Percentiles rank a stretch among this genome's conserved stretches.
phyloP scores from a whole-genome alignment of 2,888 invertebrate species.

The Busseola fusca region DNA sequence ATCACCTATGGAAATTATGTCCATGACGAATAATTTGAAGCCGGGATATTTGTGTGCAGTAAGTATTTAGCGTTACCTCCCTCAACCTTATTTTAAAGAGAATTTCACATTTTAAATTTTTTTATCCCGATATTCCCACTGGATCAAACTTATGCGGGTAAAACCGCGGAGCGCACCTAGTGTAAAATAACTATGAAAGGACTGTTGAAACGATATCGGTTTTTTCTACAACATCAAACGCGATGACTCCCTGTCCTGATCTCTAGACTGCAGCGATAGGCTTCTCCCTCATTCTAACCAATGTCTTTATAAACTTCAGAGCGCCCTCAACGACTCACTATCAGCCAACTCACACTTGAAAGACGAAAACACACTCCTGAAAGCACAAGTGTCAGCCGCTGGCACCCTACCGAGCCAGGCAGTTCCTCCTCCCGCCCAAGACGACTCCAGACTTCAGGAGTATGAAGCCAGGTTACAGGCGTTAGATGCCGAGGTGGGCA shows the following conservation, averaged over 20 bases:
- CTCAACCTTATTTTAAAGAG: neutral
- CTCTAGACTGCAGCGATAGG: neutral
- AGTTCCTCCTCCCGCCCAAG: slow-evolving; percentile 6
- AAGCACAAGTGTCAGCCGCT: slow-evolving; percentile 91
- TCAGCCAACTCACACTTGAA: slow-evolving; percentile 92
- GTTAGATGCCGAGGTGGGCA: slow-evolving; percentile 65
- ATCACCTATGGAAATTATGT: neutral
- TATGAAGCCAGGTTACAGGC: slow-evolving; percentile 63
- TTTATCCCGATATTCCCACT: too few relatives aligned
- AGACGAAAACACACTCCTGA: slow-evolving; percentile 96
- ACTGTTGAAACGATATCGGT: neutral
- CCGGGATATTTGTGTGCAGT: too few relatives aligned
- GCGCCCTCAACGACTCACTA: slow-evolving; percentile 90
- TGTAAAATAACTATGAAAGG: neutral
- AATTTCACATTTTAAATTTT: too few relatives aligned
- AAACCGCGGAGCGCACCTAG: too few relatives aligned
- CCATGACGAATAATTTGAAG: neutral
- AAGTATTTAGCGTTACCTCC: too few relatives aligned
- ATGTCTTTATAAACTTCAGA: slow-evolving; percentile 65
- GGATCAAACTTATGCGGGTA: too few relatives aligned
- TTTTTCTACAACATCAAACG: neutral
- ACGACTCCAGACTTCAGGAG: slow-evolving; percentile 52
- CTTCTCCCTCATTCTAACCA: neutral
- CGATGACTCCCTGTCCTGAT: neutral
- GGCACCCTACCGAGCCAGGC: slow-evolving; percentile 47